Evolutionary conservation across 92 coral and sea anemone genomes (phyloP), one percentile per base, ranked within the genome.

Genomic region (Palythoa heliodiscus): DNA sequence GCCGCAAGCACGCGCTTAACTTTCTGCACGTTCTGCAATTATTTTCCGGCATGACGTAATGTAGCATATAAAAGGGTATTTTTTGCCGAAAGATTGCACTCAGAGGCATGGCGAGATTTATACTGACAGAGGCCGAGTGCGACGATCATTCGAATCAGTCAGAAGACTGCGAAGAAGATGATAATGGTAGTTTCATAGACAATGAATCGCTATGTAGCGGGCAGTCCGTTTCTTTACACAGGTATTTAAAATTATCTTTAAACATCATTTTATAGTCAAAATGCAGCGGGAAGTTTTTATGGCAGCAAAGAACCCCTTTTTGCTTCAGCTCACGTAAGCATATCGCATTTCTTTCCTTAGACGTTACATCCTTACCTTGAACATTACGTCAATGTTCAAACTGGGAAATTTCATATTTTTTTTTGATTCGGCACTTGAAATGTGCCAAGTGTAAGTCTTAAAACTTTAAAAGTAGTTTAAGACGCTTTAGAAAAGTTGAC

Each of bases 401-500:
- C 71, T 66, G 71, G 37, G 35, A 38, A 66, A 4, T 66, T 66
- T 66, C 70, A n/a, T 7, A n/a, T 11, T 7, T 63, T 63, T 63
- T 63, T 63, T 63, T 6, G 60, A 54, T 54, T 54, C 60, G 9
- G 9, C 2, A 54, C 60, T 54, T 54, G 24, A 22, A 64, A 64
- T 19, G 16, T 1, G 25, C 11, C 23, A 64, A 64, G 29, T 64
- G 70, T 4, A 64, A 24, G 0, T 66, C 37, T 7, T 20, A 66
- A 66, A 72, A 72, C 53, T 40, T 72, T 57, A 71, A 71, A 64
- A 64, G 35, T 71, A 71, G 55, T 72, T 72, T 3, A 16, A 71
- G 11, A 38, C 76, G 76, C 53, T 71, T 71, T 40, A 71, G 53
- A 71, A 71, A 71, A 71, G 53, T 48, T 38, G 22, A 71, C 76